Evolutionary conservation across 2,113 vertebrate species (phyloP).

Genomic region (Nanger granti): DNA sequence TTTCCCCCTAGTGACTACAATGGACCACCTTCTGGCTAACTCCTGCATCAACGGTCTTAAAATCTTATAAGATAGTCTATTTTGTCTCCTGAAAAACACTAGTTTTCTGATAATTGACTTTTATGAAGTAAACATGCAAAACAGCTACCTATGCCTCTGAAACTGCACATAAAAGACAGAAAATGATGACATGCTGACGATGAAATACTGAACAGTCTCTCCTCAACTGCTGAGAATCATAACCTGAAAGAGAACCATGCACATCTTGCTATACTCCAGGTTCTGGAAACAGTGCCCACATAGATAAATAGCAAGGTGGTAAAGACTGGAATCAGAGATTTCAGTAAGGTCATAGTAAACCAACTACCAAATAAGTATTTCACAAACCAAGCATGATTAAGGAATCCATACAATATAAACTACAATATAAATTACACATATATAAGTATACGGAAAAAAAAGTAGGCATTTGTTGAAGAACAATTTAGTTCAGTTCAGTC

Average conservation of each 20-base stretch:
- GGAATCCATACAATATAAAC: not conserved
- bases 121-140: not conserved
- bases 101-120: constrained; percentile 16
- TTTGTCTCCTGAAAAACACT: not conserved
- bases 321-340: not conserved
- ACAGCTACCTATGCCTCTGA: not conserved
- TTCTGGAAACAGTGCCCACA: not conserved
- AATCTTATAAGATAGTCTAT: not conserved
- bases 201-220: not conserved
- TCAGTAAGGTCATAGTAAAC: not conserved
- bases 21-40: not conserved
- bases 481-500: no score
- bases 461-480: no score
- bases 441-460: not conserved
- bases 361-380: not conserved
- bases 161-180: not conserved
- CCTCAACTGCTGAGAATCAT: not conserved
- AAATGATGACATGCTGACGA: not conserved
- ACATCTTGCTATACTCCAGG: not conserved
- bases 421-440: not conserved
- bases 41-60: not conserved
- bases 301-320: not conserved
- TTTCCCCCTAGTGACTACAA: not conserved
- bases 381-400: not conserved
- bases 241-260: not conserved